Percentiles rank a stretch among this genome's conserved stretches.
Conservation (phyloP, 2,113 vertebrate species). For the Mus musculus region GRCm39 chr4:35179001-35179500, state of each 20-base stretch:
- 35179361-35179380: not conserved
- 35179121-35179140: slow-evolving; percentile 13
- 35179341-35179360: not conserved
- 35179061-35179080: slow-evolving; percentile 56
- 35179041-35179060: slow-evolving; percentile 53
- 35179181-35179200: slow-evolving; percentile 7
- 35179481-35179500: not conserved
- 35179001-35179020: slow-evolving; percentile 24
- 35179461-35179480: not conserved
- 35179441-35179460: slow-evolving; percentile 37
- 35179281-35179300: no score
- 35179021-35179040: slow-evolving; percentile 60
- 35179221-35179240: not conserved
- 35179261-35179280: slow-evolving; percentile 50
- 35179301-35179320: slow-evolving; percentile 45
- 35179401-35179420: not conserved
- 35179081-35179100: slow-evolving; percentile 22
- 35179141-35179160: slow-evolving; percentile 15
- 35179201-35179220: slow-evolving; percentile 42
- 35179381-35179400: not conserved
- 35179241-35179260: slow-evolving; percentile 48
- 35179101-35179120: slow-evolving; percentile 51
- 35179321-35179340: slow-evolving; percentile 23
- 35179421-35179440: not conserved
- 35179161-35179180: slow-evolving; percentile 53